Evolutionary conservation across 2,113 vertebrate genomes (phyloP), one percentile per base, ranked within the genome.

Genomic region (Fregata magnificens): DNA sequence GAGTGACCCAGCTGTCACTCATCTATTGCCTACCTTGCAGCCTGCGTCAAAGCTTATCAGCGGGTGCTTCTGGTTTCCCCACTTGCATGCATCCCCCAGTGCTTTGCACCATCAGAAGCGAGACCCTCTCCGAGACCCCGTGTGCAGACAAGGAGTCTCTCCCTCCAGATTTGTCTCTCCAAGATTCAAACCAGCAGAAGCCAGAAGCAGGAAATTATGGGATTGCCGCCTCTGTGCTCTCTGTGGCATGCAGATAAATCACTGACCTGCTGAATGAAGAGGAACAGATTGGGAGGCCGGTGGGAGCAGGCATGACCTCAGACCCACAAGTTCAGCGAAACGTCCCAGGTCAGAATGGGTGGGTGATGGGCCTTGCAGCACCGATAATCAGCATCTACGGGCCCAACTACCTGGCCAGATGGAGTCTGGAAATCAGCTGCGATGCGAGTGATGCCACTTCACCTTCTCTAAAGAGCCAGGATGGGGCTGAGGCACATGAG

Each of bases 311-410:
- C 40, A 11, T 4, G 3, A 72, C 62, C 66, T 82, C 90, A 69
- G 70, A 74, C 38, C 42, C 62, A 49, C 24, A 56, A 42, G 66
- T 79, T 47, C 78, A 94, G 62, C 62, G 74, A 82, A 59, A 82
- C 0, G 0, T n/a, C 31, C 67, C 34, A 29, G 49, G 66, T 72
- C 52, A 65, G 58, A 73, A 67, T 0, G 0, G 32, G 55, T 45
- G 50, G 52, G 28, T 31, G 26, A 55, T 22, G 52, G 34, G n/a
- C 32, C 22, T 70, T 26, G 61, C 56, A n/a, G 40, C 14, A 10
- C 50, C 4, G 5, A 50, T 24, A 74, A 88, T 82, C 62, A 62
- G 32, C 47, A 88, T 63, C 29, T 45, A n/a, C 1, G 6, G 26
- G 70, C n/a, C n/a, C 61, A 58, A 32, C 42, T 32, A 50, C 4